Evolutionary conservation across 2,113 vertebrate genomes (phyloP).

Genomic region (Atrichornis clamosus): DNA sequence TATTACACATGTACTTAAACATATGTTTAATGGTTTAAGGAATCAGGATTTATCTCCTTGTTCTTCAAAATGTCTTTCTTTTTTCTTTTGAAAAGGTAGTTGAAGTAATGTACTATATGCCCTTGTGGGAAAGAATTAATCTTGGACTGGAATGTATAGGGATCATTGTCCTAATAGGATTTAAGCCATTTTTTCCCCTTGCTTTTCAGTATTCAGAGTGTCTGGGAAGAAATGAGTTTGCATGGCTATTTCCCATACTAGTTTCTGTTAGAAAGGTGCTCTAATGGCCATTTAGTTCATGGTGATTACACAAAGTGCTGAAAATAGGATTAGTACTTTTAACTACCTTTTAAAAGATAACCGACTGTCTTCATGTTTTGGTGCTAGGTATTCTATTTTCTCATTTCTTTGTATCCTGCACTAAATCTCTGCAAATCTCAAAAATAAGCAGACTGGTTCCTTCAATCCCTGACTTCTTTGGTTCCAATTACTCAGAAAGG

Average conservation of each 20-base stretch:
- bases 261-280: background rate
- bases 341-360: background rate
- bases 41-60: background rate
- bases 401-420: background rate
- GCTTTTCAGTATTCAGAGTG: constrained; percentile 1
- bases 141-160: constrained; percentile 17
- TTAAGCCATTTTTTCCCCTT: background rate
- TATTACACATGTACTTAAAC: background rate
- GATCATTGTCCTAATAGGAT: constrained; percentile 42
- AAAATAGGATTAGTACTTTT: constrained; percentile 48
- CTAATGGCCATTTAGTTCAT: constrained; percentile 6
- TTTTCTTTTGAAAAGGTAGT: background rate
- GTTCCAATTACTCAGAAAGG: background rate
- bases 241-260: background rate
- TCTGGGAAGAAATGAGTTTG: background rate
- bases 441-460: background rate
- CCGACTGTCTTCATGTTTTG: background rate
- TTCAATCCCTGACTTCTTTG: background rate
- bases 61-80: background rate
- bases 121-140: constrained; percentile 53
- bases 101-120: background rate
- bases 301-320: background rate
- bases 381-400: background rate
- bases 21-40: background rate
- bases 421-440: background rate